Evolutionary conservation across 2,797 vertebrate species (phyloP), one percentile per base, ranked within the genome.

Genomic region (Hydrocynus forskahlii): DNA sequence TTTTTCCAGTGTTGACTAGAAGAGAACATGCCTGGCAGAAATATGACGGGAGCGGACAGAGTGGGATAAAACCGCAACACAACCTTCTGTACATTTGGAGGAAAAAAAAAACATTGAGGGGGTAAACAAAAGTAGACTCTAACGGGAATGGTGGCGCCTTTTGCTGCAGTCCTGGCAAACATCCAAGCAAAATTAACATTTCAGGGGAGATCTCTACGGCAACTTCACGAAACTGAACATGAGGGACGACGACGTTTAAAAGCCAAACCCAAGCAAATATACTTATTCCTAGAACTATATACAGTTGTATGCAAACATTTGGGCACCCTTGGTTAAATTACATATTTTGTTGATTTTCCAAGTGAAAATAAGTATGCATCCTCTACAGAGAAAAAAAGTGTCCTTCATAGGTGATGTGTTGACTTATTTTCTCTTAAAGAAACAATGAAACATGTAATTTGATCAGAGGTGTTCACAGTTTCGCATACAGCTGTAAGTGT

Each of bases 101-200:
- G 29, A 17, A 38, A 35, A 35, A 35, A 35, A 35, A 73, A 57
- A 73, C 8, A 57, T 57, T 9, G 48, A 72, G 69, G 69, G 69
- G 25, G 55, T 72, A 55, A 55, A 55, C 69, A 72, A 55, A 19
- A 50, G 21, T 14, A 75, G 62, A 75, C 54, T 21, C 17, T 43
- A 40, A 59, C 10, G 29, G 25, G 17, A 59, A 74, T 5, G n/a
- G 29, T 59, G 71, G 71, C 35, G 52, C 71, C 19, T 5, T 21
- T n/a, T 21, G 35, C 8, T 1, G 29, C 19, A 5, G 54, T 14
- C 29, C 19, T 59, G 71, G 71, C 71, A 74, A 74, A 74, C 50
- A 72, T 29, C 69, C 17, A 10, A 72, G 69, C 50, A 72, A 72
- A 72, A 55, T 55, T 72, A 70, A 52, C 68, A 70, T 70, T 52